Evolutionary conservation across 2,797 vertebrate species (phyloP).

Genomic region (Babyrousa celebensis): DNA sequence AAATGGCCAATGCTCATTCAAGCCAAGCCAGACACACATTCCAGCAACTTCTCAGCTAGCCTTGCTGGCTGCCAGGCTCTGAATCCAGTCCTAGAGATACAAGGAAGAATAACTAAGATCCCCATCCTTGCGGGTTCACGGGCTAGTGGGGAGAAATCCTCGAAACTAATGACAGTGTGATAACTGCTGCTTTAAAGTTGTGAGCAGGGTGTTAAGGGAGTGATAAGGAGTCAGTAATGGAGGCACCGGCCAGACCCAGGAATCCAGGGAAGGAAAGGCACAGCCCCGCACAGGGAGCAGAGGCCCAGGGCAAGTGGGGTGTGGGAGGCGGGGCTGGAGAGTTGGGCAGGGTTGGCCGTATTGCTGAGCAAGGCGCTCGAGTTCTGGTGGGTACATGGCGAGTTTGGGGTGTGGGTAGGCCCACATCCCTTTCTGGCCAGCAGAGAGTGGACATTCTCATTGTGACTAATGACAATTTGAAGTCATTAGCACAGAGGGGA

Average conservation of each 20-base stretch:
- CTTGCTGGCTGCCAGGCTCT: background rate
- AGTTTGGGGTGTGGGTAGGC: background rate
- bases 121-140: background rate
- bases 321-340: background rate
- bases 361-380: background rate
- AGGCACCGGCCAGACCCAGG: background rate
- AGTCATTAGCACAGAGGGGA: background rate
- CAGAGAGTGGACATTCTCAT: background rate
- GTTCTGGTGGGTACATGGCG: background rate
- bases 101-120: background rate
- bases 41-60: background rate
- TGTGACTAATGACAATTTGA: background rate
- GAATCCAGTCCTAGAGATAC: background rate
- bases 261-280: background rate
- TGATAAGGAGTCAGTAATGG: background rate
- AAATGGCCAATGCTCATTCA: background rate
- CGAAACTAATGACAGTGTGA: background rate
- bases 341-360: background rate
- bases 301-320: background rate
- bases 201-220: background rate
- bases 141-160: background rate
- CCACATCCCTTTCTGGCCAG: background rate
- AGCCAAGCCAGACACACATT: background rate
- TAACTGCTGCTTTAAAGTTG: background rate
- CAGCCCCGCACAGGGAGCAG: background rate